These are phyloP conservation scores for Philopotamus ludificatus DNA, from an alignment of 1,140 invertebrate species.

Conservation along the genomic window DNA sequence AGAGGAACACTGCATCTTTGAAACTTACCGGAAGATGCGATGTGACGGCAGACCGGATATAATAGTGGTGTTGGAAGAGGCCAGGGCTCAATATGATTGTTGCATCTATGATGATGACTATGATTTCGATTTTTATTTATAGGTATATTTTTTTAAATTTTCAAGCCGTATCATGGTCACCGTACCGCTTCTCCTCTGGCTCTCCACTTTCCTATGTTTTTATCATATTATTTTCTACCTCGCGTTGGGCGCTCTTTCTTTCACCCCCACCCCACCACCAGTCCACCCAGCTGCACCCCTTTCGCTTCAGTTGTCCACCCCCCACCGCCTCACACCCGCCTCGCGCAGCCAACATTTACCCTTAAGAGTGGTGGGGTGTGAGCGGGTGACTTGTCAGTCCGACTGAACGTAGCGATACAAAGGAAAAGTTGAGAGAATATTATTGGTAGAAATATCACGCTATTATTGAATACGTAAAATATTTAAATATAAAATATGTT, in stretches of 20 bases:
- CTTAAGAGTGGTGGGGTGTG: slow-evolving; percentile 16
- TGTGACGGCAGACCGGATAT: too few species aligned
- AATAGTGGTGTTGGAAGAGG: too few species aligned
- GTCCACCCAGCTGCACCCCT: background rate
- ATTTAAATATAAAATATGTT: background rate
- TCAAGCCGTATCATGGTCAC: slow-evolving; percentile 21
- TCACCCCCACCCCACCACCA: slow-evolving; percentile 14
- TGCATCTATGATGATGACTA: too few species aligned
- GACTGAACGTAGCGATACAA: slow-evolving; percentile 32
- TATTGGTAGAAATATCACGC: slow-evolving; percentile 27
- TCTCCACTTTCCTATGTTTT: slow-evolving; percentile 40
- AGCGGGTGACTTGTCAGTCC: slow-evolving; percentile 32
- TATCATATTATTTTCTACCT: slow-evolving; percentile 43
- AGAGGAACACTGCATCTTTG: too few species aligned
- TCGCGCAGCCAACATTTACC: slow-evolving; percentile 28
- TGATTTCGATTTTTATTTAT: too few species aligned
- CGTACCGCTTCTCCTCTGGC: slow-evolving; percentile 28
- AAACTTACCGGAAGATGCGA: too few species aligned
- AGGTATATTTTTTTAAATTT: too few species aligned
- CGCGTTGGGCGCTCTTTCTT: slow-evolving; percentile 39
- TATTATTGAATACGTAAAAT: slow-evolving; percentile 14
- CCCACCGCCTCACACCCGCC: slow-evolving; percentile 12
- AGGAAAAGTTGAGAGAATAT: slow-evolving; percentile 30
- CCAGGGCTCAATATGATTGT: too few species aligned
- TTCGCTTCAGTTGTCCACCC: slow-evolving; percentile 13